Percentiles rank a stretch among this genome's conserved stretches.
Conservation (phyloP, 2,113 vertebrate genomes). For the Terrapene triunguis region DNA sequence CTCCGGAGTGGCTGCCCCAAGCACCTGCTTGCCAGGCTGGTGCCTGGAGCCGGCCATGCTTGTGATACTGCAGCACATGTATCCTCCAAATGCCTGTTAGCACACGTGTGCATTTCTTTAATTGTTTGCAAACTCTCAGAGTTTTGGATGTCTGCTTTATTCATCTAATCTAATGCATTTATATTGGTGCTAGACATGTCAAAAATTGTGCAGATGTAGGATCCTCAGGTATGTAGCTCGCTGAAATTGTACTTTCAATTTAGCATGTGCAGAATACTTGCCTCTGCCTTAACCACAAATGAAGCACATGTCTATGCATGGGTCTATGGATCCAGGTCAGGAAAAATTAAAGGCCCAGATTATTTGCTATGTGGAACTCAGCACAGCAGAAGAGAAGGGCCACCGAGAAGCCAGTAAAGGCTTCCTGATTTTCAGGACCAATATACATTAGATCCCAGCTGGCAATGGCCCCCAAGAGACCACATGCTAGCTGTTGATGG, state of each 20-base stretch:
- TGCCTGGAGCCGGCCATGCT: background rate
- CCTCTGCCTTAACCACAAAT: background rate
- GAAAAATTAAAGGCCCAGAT: constrained; percentile 27
- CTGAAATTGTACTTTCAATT: background rate
- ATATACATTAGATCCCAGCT: constrained; percentile 72
- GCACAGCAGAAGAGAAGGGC: constrained; percentile 63
- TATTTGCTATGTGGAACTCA: constrained; percentile 60
- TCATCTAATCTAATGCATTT: constrained; percentile 21
- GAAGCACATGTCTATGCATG: background rate
- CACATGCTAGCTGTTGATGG: constrained; percentile 71
- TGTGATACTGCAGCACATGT: background rate
- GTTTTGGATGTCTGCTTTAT: background rate
- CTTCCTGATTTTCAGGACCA: constrained; percentile 56
- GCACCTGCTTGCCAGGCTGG: too few relatives aligned
- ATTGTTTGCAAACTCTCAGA: background rate
- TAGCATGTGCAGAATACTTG: background rate
- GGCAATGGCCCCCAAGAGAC: constrained; percentile 62
- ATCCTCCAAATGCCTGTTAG: background rate
- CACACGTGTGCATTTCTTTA: background rate
- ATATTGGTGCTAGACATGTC: background rate
- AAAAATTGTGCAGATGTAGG: background rate
- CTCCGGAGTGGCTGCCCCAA: too few relatives aligned
- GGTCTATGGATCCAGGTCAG: constrained; percentile 41
- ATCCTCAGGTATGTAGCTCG: background rate
- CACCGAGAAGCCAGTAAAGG: constrained; percentile 44